A percentile compares a stretch with the other conserved stretches of the same genome.
phyloP scores from a whole-genome alignment of 2,113 vertebrate genomes.

The Tetrao urogallus region DNA sequence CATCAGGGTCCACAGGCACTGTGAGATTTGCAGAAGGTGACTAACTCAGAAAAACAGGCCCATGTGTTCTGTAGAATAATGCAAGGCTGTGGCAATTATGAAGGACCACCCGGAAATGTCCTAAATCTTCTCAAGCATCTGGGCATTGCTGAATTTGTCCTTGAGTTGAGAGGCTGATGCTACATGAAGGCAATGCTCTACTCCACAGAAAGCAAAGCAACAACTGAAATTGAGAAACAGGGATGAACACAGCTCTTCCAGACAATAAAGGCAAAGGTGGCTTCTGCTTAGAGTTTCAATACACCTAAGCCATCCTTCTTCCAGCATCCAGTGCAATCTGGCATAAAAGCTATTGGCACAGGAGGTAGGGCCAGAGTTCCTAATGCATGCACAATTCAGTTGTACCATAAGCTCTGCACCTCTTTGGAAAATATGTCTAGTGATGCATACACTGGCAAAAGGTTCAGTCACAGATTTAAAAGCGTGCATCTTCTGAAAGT shows the following conservation, averaged over 20 bases:
- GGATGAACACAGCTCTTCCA: background rate
- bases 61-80: background rate
- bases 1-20: background rate
- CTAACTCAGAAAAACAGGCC: background rate
- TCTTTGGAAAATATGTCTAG: background rate
- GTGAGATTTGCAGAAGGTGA: background rate
- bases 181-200: background rate
- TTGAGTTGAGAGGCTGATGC: background rate
- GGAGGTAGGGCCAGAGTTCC: background rate
- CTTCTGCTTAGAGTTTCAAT: background rate
- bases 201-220: background rate
- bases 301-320: background rate
- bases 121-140: background rate
- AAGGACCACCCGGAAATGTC: background rate
- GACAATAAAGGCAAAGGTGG: background rate
- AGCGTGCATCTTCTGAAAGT: fast-evolving
- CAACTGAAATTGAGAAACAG: background rate
- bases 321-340: background rate
- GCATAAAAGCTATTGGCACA: background rate
- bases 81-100: background rate
- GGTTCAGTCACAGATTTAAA: background rate
- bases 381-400: background rate
- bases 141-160: background rate
- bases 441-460: background rate
- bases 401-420: background rate